Evolutionary conservation across 2,797 vertebrate genomes (phyloP).

Genomic region (Alosa sapidissima): DNA sequence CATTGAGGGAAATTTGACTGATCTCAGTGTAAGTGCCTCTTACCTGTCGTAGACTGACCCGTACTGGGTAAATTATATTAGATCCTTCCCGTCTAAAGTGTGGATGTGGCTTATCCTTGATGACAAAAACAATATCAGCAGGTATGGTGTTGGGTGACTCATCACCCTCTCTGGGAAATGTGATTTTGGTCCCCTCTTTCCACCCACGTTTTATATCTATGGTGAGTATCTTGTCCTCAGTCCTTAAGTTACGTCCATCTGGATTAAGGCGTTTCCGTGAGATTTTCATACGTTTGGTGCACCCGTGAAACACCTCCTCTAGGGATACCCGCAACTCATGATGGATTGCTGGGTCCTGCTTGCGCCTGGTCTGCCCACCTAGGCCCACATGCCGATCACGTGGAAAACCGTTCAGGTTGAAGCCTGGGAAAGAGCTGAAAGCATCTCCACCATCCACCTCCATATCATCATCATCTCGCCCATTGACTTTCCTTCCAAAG

Average conservation of each 20-base stretch:
- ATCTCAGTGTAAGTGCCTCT: slow-evolving; percentile 47
- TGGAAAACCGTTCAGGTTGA: slow-evolving; percentile 94
- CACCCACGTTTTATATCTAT: slow-evolving; percentile 98
- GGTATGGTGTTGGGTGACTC: slow-evolving; percentile 91
- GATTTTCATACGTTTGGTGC: slow-evolving; percentile 98
- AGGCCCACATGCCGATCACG: slow-evolving; percentile 88
- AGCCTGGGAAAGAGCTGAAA: slow-evolving; percentile 88
- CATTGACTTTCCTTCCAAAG: slow-evolving; percentile 90
- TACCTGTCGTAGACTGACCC: slow-evolving; percentile 94
- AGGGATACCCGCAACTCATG: slow-evolving; percentile 94
- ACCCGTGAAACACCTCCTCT: slow-evolving; percentile 95
- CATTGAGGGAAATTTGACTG: neutral
- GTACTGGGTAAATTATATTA: slow-evolving; percentile 92
- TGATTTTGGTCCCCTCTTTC: slow-evolving; percentile 99
- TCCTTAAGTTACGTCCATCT: slow-evolving; percentile 89
- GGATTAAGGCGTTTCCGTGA: slow-evolving; percentile 93
- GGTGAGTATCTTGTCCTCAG: slow-evolving; percentile 96
- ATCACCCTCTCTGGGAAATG: slow-evolving; percentile 95
- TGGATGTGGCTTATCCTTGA: slow-evolving; percentile 96
- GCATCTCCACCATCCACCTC: slow-evolving; percentile 94
- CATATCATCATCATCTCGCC: slow-evolving; percentile 91
- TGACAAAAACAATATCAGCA: slow-evolving; percentile 96
- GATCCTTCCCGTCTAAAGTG: slow-evolving; percentile 96
- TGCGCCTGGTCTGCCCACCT: slow-evolving; percentile 81
- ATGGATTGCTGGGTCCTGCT: slow-evolving; percentile 94